Base-by-base conservation (phyloP, 2,797 vertebrate genomes). In the Loriculus beryllinus region DNA sequence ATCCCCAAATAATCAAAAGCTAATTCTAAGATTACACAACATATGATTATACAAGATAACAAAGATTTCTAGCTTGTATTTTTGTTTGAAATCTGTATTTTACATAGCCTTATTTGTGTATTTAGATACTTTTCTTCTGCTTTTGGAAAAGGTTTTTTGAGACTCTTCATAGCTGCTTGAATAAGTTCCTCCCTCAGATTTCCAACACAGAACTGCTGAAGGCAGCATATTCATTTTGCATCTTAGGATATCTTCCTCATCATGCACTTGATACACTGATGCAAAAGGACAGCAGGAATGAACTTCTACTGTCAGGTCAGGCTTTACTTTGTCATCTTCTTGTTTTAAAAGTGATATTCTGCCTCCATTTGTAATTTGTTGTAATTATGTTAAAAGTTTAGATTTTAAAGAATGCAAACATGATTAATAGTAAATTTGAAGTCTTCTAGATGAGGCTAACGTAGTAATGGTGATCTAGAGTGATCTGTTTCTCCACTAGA, bases 91-190 rank as follows among this genome's bases (percentile, higher is more conserved):
- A 57, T 60, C 19, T 6, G 10, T 59, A 43, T 74, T 92, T 85
- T 72, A 9, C 90, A 4, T 81, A 83, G 52, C 31, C 42, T 74
- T 80, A 39, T 74, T 84, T 89, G 35, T 94, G 33, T 88, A 79
- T 74, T 93, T 77, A 91, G 20, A 76, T 83, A 37, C 51, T 89
- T 95, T n/a, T 81, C 33, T 92, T 95, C 26, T 82, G 81, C 63
- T 93, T 68, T 89, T 96, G 77, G 51, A 67, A 86, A 93, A 99
- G 99, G 96, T 99, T 99, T 93, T 95, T 99, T 37, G 97, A 98
- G 14, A 91, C 93, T 68, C 88, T 99, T 77, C 97, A 92, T 16
- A 81, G 15, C 25, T 96, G 94, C 65, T 95, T 99, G 93, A 97
- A 97, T 82, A 97, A 96, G 8, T 98, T 98, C 87, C 98, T 99